Percentiles rank a stretch among this genome's conserved stretches.
Evolutionary conservation across 2,888 invertebrate species (phyloP).

Genomic region (Ptilodon capucinus): DNA sequence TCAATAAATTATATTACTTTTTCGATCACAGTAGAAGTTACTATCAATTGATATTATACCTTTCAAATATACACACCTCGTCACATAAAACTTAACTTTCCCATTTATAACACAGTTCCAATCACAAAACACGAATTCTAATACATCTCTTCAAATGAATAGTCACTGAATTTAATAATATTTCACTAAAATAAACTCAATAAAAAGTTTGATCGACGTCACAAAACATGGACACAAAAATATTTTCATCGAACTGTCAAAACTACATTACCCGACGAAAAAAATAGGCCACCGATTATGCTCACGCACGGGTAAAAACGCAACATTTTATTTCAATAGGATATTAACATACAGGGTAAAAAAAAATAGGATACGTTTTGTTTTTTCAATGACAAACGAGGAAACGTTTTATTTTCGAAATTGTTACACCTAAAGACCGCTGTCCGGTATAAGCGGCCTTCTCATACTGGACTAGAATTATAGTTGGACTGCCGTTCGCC

Average conservation of each 20-base stretch:
- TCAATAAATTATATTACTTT: no score
- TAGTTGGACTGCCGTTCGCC: slow-evolving; percentile 56
- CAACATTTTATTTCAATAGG: slow-evolving; percentile 38
- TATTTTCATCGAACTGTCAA: slow-evolving; percentile 71
- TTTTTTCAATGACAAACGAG: slow-evolving; percentile 18
- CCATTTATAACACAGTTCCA: slow-evolving; percentile 23
- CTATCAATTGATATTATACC: not conserved
- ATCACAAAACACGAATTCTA: slow-evolving; percentile 16
- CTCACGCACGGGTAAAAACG: slow-evolving; percentile 8
- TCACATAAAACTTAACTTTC: slow-evolving; percentile 16
- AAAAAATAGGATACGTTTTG: slow-evolving; percentile 26
- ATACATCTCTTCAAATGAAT: slow-evolving; percentile 3
- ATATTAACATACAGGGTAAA: slow-evolving; percentile 21
- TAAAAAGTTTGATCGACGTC: slow-evolving; percentile 26
- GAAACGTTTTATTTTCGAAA: slow-evolving; percentile 27
- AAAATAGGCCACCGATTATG: slow-evolving; percentile 28
- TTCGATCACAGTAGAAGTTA: not conserved
- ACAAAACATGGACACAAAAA: slow-evolving; percentile 48
- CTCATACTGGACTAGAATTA: slow-evolving; percentile 69
- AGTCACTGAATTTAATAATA: slow-evolving; percentile 11
- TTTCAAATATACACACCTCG: slow-evolving; percentile 8
- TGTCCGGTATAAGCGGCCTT: slow-evolving; percentile 67
- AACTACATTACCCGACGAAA: slow-evolving; percentile 50
- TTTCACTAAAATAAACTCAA: slow-evolving; percentile 11
- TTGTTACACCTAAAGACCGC: slow-evolving; percentile 52